Base-by-base conservation (phyloP, 2,888 invertebrate genomes). In the Microplitis manilae region DNA sequence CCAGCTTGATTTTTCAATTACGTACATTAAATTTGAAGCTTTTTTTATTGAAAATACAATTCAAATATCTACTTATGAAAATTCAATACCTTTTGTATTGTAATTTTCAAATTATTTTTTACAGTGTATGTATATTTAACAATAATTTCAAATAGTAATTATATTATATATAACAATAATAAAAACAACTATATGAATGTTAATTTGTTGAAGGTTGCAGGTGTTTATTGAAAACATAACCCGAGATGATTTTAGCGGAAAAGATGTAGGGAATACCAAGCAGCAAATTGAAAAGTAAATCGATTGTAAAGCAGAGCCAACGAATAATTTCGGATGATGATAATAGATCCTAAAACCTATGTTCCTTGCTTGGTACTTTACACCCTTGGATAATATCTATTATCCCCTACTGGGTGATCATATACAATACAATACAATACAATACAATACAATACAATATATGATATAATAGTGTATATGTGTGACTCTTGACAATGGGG, bases 241-340 rank as follows among this genome's bases (percentile, higher is more conserved):
- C 30, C 30, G 30, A 30, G 2, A 30, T 30, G 30, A 30, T 50
- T 50, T 50, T 50, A 50, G 50, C 30, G 30, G n/a, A n/a, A 2
- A 30, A 30, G 30, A 30, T 30, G 30, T 30, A 30, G 30, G 30
- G 30, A 30, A 30, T 30, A 30, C 68, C 59, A 68, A 77, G 76
- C 78, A 75, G 79, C 80, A 82, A 87, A 88, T 88, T 86, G 87
- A 85, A 76, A 81, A 82, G 81, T 86, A 87, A 89, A 90, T 90
- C 90, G 88, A 86, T 84, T 86, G 87, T 88, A 87, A 90, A 88
- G 85, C 50, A 50, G 50, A 50, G 13, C 86, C 85, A 87, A 85
- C 86, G 86, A 89, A 90, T 89, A 87, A 88, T 86, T 88, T 86
- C 83, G 81, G 82, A 85, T 86, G 86, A 88, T 88, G n/a, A 73